These are phyloP conservation scores for Salminus brasiliensis DNA, from an alignment of 2,113 vertebrate species.

Conservation along the genomic window DNA sequence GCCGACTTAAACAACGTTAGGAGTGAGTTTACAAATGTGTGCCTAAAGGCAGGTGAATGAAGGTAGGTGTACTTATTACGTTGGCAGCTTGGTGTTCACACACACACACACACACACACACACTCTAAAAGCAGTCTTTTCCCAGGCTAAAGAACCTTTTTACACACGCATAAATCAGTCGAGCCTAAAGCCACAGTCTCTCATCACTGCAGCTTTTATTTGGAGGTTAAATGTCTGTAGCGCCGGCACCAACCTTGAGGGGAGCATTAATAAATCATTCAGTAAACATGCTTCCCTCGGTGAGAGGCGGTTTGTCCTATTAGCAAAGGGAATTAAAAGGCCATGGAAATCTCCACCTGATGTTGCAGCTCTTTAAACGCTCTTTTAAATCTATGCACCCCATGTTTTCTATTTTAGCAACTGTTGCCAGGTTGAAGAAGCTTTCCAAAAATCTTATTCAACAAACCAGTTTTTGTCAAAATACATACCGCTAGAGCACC, in stretches of 20 bases:
- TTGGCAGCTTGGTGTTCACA: too few relatives aligned
- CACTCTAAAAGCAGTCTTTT: not conserved
- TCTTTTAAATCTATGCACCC: not conserved
- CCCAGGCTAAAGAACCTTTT: conserved; percentile 3
- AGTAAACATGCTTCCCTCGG: not conserved
- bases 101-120: not conserved
- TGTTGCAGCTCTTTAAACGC: not conserved
- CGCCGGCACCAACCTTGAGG: not conserved
- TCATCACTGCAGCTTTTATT: conserved; percentile 14
- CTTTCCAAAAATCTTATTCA: too few relatives aligned
- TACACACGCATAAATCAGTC: conserved; percentile 1
- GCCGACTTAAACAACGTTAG: too few relatives aligned
- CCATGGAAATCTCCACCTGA: conserved; percentile 9
- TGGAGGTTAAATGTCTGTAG: conserved; percentile 19
- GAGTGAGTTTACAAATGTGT: not conserved
- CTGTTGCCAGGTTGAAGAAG: not conserved
- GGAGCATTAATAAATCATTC: conserved; percentile 28
- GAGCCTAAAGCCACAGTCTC: not conserved
- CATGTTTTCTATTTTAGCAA: not conserved
- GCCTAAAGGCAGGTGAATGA: not conserved
- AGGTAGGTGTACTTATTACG: not conserved
- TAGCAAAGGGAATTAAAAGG: not conserved
- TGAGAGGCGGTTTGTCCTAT: not conserved
- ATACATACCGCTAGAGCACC: too few relatives aligned
- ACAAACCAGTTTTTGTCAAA: too few relatives aligned